Conservation (phyloP, 2,797 vertebrate genomes). For the Helostoma temminkii region DNA sequence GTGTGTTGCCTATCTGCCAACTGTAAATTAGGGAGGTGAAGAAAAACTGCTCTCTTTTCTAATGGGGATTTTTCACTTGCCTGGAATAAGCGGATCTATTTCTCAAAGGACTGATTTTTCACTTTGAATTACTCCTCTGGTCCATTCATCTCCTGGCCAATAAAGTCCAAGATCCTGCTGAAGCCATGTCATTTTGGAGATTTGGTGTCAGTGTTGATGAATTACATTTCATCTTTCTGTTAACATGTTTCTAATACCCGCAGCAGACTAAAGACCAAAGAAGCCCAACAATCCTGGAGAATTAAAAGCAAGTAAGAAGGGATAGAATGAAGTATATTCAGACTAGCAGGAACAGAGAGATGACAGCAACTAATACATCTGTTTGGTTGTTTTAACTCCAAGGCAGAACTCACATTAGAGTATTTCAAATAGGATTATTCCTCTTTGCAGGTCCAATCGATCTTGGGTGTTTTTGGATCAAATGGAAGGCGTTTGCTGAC, state of each 20-base stretch:
- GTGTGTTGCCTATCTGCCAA: constrained; percentile 69
- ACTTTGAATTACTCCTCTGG: constrained; percentile 77
- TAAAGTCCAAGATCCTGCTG: constrained; percentile 71
- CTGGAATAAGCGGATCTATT: constrained; percentile 68
- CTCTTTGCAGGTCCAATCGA: constrained; percentile 58
- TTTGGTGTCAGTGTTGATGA: constrained; percentile 75
- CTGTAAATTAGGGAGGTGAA: constrained; percentile 75
- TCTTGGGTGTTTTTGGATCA: constrained; percentile 59
- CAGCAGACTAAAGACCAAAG: constrained; percentile 34
- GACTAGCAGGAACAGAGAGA: constrained; percentile 28
- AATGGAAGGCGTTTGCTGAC: constrained; percentile 69
- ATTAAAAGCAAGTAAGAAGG: constrained; percentile 34
- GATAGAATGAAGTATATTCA: constrained; percentile 26
- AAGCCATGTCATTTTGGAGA: constrained; percentile 77
- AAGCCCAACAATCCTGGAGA: constrained; percentile 32
- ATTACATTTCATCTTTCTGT: constrained; percentile 69
- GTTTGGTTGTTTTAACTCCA: constrained; percentile 68
- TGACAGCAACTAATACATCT: constrained; percentile 57
- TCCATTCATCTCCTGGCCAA: constrained; percentile 74
- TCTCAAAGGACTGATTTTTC: constrained; percentile 77
- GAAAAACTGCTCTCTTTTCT: constrained; percentile 78
- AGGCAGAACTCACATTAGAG: constrained; percentile 65
- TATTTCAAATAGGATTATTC: constrained; percentile 67
- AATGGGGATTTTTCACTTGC: constrained; percentile 69
- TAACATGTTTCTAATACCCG: constrained; percentile 69